Base-by-base conservation (phyloP, 2,113 vertebrate genomes). In the Ascaphus truei region DNA sequence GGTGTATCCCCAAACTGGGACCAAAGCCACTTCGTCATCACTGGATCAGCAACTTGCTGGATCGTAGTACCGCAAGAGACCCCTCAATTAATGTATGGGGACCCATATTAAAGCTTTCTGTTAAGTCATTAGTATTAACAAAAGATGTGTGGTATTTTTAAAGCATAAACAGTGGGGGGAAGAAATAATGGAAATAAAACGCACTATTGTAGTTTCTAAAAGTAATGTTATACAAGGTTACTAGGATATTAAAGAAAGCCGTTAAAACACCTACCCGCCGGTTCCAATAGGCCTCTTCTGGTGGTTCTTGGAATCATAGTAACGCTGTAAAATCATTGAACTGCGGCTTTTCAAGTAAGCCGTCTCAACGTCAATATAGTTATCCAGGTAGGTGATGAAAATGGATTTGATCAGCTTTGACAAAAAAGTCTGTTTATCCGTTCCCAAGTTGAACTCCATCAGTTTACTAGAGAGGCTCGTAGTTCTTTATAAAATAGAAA, bases 281-380 rank as follows among this genome's bases (percentile, higher is more conserved):
- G 91, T 87, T 71, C 95, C 96, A 71, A 98, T 89, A 6, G 91
- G 83, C 59, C 97, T 94, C 86, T 99, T 99, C 71, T 99, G 97
- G 87, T 99, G 97, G 83, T 98, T 97, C 90, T 99, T 99, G 52
- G 96, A 98, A 81, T 99, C 96, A 16, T 99, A 99, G 86, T 94
- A 99, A 57, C 96, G 91, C 65, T 99, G 97, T 33, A 99, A 88
- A 79, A 98, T 97, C 90, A 90, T 88, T 58, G 93, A 86, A 73
- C 95, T 97, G 79, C 97, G 92, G 34, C 85, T 94, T 83, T 93
- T 96, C 76, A 99, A 91, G 83, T 99, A 98, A 37, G 94, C 94
- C 47, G 87, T 93, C 84, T 99, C 97, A 81, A 98, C 94, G 72
- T 98, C 94, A 72, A 99, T 95, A 86, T 98, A 99, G 84, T 94